Evolutionary conservation across 2,888 invertebrate genomes (phyloP).

Genomic region (Theretra japonica): DNA sequence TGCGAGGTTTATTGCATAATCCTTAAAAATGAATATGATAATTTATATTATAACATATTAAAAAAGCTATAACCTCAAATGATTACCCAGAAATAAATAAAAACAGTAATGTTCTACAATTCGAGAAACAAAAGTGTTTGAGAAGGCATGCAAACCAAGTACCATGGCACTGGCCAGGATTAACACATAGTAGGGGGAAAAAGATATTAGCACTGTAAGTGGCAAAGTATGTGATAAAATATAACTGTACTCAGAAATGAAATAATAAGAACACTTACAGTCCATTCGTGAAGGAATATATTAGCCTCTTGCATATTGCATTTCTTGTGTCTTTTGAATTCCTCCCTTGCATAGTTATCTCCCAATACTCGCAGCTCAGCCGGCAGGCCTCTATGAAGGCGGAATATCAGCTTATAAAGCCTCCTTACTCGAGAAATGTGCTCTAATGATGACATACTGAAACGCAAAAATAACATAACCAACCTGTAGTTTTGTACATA

Average conservation of each 20-base stretch:
- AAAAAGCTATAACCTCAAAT: too few relatives aligned
- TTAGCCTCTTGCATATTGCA: slow-evolving; percentile 88
- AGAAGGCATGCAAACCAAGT: too few relatives aligned
- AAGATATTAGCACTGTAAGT: too few relatives aligned
- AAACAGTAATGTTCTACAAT: too few relatives aligned
- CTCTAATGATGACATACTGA: slow-evolving; percentile 54
- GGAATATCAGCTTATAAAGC: slow-evolving; percentile 91
- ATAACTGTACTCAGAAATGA: neutral
- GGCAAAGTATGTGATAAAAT: neutral
- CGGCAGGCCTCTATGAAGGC: slow-evolving; percentile 91
- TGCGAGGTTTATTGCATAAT: slow-evolving; percentile 90
- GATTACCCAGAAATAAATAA: too few relatives aligned
- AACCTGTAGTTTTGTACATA: too few relatives aligned
- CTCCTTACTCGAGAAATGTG: slow-evolving; percentile 88
- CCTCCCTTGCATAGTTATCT: slow-evolving; percentile 91
- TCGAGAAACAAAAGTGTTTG: too few relatives aligned
- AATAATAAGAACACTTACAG: slow-evolving; percentile 81
- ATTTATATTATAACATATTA: neutral
- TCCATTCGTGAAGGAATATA: slow-evolving; percentile 95
- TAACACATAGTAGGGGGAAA: too few relatives aligned
- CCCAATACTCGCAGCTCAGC: slow-evolving; percentile 88
- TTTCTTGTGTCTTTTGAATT: slow-evolving; percentile 93
- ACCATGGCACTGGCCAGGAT: too few relatives aligned
- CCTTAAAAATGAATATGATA: slow-evolving; percentile 77
- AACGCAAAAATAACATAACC: neutral